Base-by-base conservation (phyloP, 2,113 vertebrate species). In the Anguilla japonica region DNA sequence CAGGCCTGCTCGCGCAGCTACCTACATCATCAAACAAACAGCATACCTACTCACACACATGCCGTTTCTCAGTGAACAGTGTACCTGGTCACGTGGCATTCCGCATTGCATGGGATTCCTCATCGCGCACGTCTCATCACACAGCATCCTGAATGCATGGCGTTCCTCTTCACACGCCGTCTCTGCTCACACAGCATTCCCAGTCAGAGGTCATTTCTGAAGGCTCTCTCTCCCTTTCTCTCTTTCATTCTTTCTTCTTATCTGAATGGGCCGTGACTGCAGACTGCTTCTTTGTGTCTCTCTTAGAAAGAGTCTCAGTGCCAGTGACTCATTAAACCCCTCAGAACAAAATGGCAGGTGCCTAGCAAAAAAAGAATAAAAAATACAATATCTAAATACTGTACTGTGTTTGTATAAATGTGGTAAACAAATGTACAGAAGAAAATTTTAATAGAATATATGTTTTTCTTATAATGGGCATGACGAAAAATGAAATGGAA, bases 401-500 rank as follows among this genome's bases (percentile, higher is more conserved):
- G 71, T 75, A 75, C 71, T 75, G 71, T 75, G 71, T 75, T 75
- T 75, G 71, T 75, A 75, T 75, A 75, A 75, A 34, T 75, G 71
- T 75, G 71, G 71, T 75, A 29, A 75, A 34, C 26, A 75, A 75
- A 29, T 75, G 71, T 75, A 75, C 71, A 75, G n/a, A 71, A 71
- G 9, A 75, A 1, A 3, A n/a, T 34, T 75, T n/a, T 34, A 75
- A 75, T 75, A 75, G 26, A 75, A 13, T 75, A 75, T 29, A 26
- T 75, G 71, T n/a, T 75, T 75, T 75, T 22, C n/a, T 75, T 75
- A 8, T 29, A 75, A 75, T 29, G 71, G 71, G 71, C 71, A 22
- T 75, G 71, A 75, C n/a, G n/a, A 34, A 75, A 67, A 20, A 67
- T 3, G 0, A 26, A 0, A 26, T 67, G 7, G 11, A 29, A 29